Percentiles rank a stretch among this genome's conserved stretches.
Evolutionary conservation across 2,797 vertebrate species (phyloP).

Genomic region (Meriones psammophilus): DNA sequence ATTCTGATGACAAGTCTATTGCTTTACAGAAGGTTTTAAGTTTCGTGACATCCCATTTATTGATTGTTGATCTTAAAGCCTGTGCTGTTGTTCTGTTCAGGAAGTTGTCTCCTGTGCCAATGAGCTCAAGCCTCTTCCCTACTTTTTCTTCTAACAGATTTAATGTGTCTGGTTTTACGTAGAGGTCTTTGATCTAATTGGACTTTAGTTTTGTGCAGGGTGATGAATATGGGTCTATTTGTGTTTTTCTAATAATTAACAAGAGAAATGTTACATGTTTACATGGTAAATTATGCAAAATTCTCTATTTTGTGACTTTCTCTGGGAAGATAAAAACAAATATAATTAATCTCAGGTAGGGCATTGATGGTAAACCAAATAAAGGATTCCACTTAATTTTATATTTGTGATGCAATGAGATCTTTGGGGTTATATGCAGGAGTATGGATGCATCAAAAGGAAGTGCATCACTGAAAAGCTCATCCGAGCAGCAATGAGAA

Average conservation of each 20-base stretch:
- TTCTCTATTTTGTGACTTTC: neutral
- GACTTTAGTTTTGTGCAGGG: no score
- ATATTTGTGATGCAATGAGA: neutral
- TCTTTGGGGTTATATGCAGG: neutral
- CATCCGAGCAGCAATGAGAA: neutral
- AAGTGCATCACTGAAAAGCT: neutral
- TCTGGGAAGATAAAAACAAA: neutral
- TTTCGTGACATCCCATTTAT: no score
- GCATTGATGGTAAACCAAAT: neutral
- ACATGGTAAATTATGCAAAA: neutral
- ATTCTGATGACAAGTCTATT: no score
- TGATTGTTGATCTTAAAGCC: no score
- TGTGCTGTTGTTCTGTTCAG: no score
- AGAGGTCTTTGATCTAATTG: no score
- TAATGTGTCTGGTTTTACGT: no score
- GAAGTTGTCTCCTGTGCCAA: no score
- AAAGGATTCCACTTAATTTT: neutral
- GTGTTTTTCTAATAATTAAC: neutral
- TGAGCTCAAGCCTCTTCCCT: no score
- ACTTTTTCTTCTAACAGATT: no score
- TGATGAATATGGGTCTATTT: no score
- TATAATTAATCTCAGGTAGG: neutral
- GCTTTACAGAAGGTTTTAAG: no score
- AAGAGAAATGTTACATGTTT: neutral
- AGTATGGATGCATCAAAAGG: neutral